Evolutionary conservation across 2,797 vertebrate genomes (phyloP).

Genomic region (Neostethus bicornis): DNA sequence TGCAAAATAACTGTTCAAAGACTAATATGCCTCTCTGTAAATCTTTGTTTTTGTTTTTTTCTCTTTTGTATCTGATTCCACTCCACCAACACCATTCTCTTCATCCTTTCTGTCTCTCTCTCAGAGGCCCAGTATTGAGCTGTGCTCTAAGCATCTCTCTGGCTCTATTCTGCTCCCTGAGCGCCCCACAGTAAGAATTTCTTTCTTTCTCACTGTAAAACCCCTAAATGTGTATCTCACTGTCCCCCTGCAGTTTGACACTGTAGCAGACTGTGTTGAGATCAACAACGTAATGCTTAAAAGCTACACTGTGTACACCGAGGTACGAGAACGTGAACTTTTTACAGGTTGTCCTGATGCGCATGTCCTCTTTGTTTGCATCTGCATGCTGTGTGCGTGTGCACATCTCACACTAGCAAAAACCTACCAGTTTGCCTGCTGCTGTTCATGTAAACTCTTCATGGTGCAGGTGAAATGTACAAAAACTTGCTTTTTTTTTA

Average conservation of each 20-base stretch:
- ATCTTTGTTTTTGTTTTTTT: conserved; percentile 3
- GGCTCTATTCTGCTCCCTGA: conserved; percentile 61
- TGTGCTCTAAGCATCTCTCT: conserved; percentile 71
- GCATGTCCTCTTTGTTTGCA: conserved; percentile 37
- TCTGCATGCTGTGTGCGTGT: conserved; percentile 43
- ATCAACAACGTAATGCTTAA: conserved; percentile 92
- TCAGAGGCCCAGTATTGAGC: conserved; percentile 69
- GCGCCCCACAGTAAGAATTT: conserved; percentile 64
- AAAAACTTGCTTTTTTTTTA: not conserved
- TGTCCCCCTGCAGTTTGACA: conserved; percentile 89
- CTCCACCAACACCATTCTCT: not conserved
- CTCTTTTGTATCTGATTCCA: conserved; percentile 1
- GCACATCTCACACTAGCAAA: not conserved
- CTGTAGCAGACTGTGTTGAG: conserved; percentile 87
- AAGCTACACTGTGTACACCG: conserved; percentile 89
- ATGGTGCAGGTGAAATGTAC: not conserved
- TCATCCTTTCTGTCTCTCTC: conserved; percentile 27
- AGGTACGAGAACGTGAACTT: conserved; percentile 83
- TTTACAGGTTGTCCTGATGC: conserved; percentile 24
- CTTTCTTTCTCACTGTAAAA: conserved; percentile 21
- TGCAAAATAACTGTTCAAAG: no score
- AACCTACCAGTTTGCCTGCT: not conserved
- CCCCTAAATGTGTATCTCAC: conserved; percentile 64
- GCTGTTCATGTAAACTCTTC: conserved; percentile 2
- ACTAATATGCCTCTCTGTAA: no score